A percentile compares a stretch with the other conserved stretches of the same genome.
Evolutionary conservation across 2,888 invertebrate genomes (phyloP).

Genomic region (Drosophila suboccidentalis): DNA sequence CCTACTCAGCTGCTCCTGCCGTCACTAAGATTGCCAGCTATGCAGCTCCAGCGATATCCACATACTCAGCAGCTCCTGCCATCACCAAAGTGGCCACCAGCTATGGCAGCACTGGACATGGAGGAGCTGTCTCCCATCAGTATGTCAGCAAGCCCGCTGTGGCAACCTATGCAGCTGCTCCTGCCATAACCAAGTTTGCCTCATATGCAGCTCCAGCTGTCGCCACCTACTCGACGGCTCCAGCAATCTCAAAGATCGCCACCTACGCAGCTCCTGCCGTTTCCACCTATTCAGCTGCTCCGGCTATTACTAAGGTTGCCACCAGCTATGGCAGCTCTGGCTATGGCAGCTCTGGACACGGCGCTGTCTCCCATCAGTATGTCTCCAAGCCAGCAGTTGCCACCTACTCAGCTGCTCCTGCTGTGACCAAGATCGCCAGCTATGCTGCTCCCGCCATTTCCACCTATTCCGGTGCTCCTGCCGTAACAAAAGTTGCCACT

Average conservation of each 20-base stretch:
- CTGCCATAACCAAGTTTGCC: conserved; percentile 46
- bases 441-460: conserved; percentile 57
- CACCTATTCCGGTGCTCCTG: conserved; percentile 56
- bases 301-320: conserved; percentile 56
- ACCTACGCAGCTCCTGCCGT: conserved; percentile 57
- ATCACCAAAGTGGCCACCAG: conserved; percentile 8
- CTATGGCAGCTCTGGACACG: conserved; percentile 55
- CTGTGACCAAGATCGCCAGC: conserved; percentile 46
- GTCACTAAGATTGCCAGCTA: conserved; percentile 43
- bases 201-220: conserved; percentile 13
- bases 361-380: conserved; percentile 72
- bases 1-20: conserved; percentile 39
- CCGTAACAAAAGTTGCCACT: conserved; percentile 57
- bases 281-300: conserved; percentile 53
- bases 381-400: conserved; percentile 52
- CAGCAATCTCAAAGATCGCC: conserved; percentile 65
- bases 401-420: conserved; percentile 50
- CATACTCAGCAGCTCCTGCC: conserved; percentile 53
- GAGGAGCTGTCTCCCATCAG: conserved; percentile 61
- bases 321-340: conserved; percentile 59
- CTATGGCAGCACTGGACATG: conserved; percentile 29
- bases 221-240: conserved; percentile 22
- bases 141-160: conserved; percentile 72
- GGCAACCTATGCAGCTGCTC: conserved; percentile 41
- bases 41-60: conserved; percentile 51